Evolutionary conservation across 1,140 invertebrate genomes (phyloP).

Genomic region (Psix sp.): DNA sequence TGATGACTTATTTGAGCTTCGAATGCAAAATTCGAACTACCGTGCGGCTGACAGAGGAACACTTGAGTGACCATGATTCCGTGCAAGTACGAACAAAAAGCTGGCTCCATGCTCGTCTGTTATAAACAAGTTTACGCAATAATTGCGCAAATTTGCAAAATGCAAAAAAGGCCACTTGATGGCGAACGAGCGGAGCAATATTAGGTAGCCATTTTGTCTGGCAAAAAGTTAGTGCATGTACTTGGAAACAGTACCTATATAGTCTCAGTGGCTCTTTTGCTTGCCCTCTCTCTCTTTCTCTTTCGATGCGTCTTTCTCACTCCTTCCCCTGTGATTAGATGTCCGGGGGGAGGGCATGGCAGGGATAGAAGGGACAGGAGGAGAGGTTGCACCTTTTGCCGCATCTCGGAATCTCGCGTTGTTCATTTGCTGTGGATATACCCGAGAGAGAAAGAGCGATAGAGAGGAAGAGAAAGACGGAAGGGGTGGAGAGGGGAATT

Average conservation of each 20-base stretch:
- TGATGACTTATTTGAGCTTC: too few species aligned
- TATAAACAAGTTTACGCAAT: slow-evolving; percentile 17
- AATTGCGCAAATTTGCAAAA: slow-evolving; percentile 21
- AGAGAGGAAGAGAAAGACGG: slow-evolving; percentile 26
- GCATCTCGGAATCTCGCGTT: slow-evolving; percentile 71
- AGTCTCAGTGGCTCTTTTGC: slow-evolving; percentile 12
- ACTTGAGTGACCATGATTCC: too few species aligned
- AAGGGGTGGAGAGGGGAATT: not conserved
- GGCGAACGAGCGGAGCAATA: slow-evolving; percentile 9
- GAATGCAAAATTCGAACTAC: too few species aligned
- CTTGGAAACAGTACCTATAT: slow-evolving; percentile 29
- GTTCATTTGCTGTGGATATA: slow-evolving; percentile 66
- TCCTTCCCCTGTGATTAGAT: slow-evolving; percentile 62
- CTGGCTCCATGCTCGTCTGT: not conserved
- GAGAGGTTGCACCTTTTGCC: slow-evolving; percentile 71
- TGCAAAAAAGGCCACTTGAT: slow-evolving; percentile 13
- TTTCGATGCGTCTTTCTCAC: slow-evolving; percentile 19
- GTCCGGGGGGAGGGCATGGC: slow-evolving; percentile 18
- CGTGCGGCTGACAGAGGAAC: too few species aligned
- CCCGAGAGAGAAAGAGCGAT: slow-evolving; percentile 26
- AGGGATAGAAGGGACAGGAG: slow-evolving; percentile 54
- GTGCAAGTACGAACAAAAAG: slow-evolving; percentile 7
- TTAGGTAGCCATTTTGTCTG: slow-evolving; percentile 48
- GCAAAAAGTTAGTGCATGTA: slow-evolving; percentile 41
- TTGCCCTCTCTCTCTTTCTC: slow-evolving; percentile 9